A percentile compares a stretch with the other conserved stretches of the same genome.
Evolutionary conservation across 2,888 invertebrate species (phyloP).

Genomic region (Boloria selene): DNA sequence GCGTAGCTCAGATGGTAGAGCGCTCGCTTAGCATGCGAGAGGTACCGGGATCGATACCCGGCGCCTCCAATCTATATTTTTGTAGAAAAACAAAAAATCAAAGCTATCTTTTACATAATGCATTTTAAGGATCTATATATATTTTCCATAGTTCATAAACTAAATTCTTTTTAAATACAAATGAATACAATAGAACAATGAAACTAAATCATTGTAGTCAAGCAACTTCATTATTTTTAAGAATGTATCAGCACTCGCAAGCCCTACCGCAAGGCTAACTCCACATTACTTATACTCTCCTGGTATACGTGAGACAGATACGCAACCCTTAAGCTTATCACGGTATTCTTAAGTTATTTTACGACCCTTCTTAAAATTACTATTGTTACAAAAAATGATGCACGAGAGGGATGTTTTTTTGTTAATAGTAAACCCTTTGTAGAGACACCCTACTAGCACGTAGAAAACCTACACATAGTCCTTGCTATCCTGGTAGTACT

Average conservation of each 20-base stretch:
- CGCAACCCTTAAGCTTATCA: conserved; percentile 6
- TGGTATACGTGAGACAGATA: conserved; percentile 14
- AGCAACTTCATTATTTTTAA: background rate
- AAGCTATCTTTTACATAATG: too few species aligned
- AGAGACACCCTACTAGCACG: background rate
- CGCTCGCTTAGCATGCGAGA: conserved; percentile 36
- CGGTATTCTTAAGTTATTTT: too few species aligned
- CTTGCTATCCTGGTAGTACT: background rate
- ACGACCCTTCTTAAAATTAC: too few species aligned
- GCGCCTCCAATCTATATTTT: conserved; percentile 19
- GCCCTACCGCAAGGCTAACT: background rate
- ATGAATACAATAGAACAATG: too few species aligned
- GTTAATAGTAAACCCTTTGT: too few species aligned
- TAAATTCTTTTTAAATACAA: too few species aligned
- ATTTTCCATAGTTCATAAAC: too few species aligned
- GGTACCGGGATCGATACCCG: conserved; percentile 35
- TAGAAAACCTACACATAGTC: background rate
- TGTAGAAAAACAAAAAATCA: too few species aligned
- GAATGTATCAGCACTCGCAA: background rate
- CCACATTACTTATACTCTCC: background rate
- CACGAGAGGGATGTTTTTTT: too few species aligned
- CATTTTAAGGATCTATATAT: too few species aligned
- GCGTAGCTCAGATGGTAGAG: conserved; percentile 37
- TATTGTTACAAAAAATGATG: too few species aligned
- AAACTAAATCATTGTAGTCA: too few species aligned